Conservation (phyloP, 1,140 invertebrate genomes). For the Cherax destructor region DNA sequence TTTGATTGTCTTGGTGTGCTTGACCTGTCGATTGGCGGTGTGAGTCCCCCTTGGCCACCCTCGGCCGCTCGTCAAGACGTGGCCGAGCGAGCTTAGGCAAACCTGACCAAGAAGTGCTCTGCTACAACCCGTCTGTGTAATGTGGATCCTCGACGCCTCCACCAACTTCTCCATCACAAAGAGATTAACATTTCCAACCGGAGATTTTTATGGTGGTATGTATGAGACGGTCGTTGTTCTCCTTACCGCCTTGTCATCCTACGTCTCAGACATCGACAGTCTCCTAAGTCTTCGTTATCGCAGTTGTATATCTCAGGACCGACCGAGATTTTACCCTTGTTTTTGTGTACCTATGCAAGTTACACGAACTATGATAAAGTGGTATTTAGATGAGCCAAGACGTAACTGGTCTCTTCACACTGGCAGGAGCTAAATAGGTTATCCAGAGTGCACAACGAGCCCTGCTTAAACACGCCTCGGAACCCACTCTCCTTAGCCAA, state of each 20-base stretch:
- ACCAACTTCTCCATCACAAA: background rate
- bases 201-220: background rate
- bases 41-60: background rate
- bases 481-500: background rate
- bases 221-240: background rate
- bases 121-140: background rate
- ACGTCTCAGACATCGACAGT: background rate
- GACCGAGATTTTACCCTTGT: too few relatives aligned
- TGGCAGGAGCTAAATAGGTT: background rate
- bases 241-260: background rate
- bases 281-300: background rate
- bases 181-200: conserved; percentile 1
- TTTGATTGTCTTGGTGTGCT: conserved; percentile 29
- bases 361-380: too few relatives aligned
- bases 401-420: background rate
- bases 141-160: background rate
- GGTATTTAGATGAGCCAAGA: too few relatives aligned
- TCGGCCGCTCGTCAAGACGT: background rate
- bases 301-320: background rate
- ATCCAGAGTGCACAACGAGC: background rate
- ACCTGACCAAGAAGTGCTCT: background rate
- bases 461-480: background rate
- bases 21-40: conserved; percentile 30
- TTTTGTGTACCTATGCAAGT: too few relatives aligned
- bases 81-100: background rate